Evolutionary conservation across 2,113 vertebrate species (phyloP).

Genomic region (Alethe diademata): DNA sequence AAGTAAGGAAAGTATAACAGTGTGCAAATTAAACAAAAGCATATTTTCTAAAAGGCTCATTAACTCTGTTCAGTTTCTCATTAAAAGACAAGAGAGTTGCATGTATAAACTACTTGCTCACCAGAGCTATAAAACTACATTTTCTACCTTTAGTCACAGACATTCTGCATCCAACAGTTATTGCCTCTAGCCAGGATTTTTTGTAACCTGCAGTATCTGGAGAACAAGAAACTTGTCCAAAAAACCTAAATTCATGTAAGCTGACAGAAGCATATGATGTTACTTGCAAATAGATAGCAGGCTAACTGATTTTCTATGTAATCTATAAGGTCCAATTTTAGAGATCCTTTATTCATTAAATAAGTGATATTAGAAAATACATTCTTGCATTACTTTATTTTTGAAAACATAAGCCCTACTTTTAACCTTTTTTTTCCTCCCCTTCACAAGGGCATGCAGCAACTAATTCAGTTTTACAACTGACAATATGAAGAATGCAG

Average conservation of each 20-base stretch:
- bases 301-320: neutral
- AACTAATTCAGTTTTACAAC: slow-evolving; percentile 69
- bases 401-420: slow-evolving; percentile 33
- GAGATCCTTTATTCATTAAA: neutral
- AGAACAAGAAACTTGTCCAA: slow-evolving; percentile 7
- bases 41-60: slow-evolving; percentile 3
- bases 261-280: neutral
- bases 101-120: slow-evolving; percentile 41
- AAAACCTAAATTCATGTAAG: neutral
- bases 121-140: slow-evolving; percentile 22
- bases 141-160: neutral
- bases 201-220: neutral
- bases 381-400: slow-evolving; percentile 33
- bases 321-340: neutral
- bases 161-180: neutral
- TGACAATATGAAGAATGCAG: slow-evolving; percentile 70
- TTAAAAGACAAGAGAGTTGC: slow-evolving; percentile 18
- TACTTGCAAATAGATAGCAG: neutral
- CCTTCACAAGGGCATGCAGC: slow-evolving; percentile 67
- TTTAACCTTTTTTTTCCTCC: slow-evolving; percentile 66
- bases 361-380: neutral
- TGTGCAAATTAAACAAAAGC: slow-evolving; percentile 54
- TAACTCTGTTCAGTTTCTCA: slow-evolving; percentile 37
- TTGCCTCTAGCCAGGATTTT: neutral
- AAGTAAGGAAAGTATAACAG: slow-evolving; percentile 41